Conservation (phyloP, 2,888 invertebrate species). For the Xanthorhoe designata region DNA sequence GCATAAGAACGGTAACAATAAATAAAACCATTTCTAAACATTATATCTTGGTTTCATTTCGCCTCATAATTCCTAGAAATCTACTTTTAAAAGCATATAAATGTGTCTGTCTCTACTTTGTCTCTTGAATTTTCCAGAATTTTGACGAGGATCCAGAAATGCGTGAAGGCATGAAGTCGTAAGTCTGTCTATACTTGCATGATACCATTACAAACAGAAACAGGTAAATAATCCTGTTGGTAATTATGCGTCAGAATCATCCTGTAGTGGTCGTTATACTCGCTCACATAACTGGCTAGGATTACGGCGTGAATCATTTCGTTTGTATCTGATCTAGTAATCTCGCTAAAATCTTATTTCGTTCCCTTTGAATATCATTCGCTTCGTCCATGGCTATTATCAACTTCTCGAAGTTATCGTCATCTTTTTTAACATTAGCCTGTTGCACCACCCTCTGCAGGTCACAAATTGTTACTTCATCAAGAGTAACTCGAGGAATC, state of each 20-base stretch:
- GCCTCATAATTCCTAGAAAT: background rate
- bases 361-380: conserved; percentile 72
- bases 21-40: conserved; percentile 83
- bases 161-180: no score
- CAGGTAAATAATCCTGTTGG: no score
- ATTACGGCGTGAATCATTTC: conserved; percentile 16
- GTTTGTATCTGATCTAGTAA: conserved; percentile 55
- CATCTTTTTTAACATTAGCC: conserved; percentile 55
- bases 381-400: conserved; percentile 69
- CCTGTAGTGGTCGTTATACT: no score
- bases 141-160: no score
- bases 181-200: no score
- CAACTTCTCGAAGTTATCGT: conserved; percentile 69
- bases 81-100: background rate
- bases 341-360: conserved; percentile 73
- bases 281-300: background rate
- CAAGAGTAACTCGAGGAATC: conserved; percentile 43
- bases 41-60: conserved; percentile 54
- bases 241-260: no score
- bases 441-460: conserved; percentile 61
- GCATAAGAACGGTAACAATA: conserved; percentile 83
- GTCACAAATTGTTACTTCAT: conserved; percentile 58
- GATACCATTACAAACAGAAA: no score
- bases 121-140: no score
- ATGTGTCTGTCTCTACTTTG: background rate